These are phyloP conservation scores for Danio aesculapii DNA, from an alignment of 2,797 vertebrate species.

Conservation along the genomic window DNA sequence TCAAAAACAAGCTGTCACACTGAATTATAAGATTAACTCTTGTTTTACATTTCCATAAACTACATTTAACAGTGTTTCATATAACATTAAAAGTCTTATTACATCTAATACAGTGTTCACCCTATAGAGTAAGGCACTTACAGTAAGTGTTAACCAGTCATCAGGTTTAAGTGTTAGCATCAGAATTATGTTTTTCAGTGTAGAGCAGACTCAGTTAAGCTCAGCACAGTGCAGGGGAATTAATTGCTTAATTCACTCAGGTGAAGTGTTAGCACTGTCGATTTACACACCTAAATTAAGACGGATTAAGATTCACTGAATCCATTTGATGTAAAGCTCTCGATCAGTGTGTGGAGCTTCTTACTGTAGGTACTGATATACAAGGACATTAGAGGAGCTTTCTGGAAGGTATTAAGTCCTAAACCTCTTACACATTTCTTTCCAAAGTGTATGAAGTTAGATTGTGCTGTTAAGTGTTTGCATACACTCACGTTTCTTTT, in stretches of 20 bases:
- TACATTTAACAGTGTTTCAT: no score
- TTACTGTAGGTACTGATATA: conserved; percentile 44
- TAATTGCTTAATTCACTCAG: conserved; percentile 51
- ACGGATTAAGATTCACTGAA: conserved; percentile 57
- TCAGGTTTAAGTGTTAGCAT: no score
- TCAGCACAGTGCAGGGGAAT: conserved; percentile 25
- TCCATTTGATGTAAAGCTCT: conserved; percentile 55
- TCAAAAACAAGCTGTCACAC: no score
- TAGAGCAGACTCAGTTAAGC: conserved; percentile 25
- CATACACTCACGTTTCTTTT: neutral
- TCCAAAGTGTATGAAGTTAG: conserved; percentile 50
- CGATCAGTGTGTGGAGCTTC: conserved; percentile 37
- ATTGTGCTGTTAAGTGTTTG: conserved; percentile 43
- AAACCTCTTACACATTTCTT: conserved; percentile 63
- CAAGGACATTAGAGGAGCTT: conserved; percentile 53
- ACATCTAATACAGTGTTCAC: no score
- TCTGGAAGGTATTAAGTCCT: conserved; percentile 50
- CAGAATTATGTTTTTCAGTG: no score
- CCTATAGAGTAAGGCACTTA: no score
- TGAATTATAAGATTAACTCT: no score
- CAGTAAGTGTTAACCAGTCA: no score
- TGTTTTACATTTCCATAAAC: no score
- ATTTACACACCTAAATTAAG: conserved; percentile 60
- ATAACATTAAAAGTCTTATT: no score
- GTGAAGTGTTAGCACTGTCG: conserved; percentile 48